Evolutionary conservation across 2,797 vertebrate genomes (phyloP), one percentile per base, ranked within the genome.

Genomic region (Alosa sapidissima): DNA sequence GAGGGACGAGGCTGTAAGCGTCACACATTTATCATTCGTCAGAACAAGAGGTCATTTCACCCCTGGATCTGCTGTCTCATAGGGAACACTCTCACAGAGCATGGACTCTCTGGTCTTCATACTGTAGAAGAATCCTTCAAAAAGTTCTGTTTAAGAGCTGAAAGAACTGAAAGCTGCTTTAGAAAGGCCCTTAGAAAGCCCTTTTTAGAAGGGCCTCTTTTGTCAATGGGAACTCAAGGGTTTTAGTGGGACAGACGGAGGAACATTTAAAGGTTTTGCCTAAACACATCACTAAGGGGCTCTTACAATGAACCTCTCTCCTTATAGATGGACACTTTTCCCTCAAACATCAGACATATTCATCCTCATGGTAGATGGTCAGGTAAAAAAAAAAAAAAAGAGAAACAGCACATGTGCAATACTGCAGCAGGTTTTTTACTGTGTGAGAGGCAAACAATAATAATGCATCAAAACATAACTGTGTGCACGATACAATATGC

Each of bases 361-460:
- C 14, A 11, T 45, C 14, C 36, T 21, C 36, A 45, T 47, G 41
- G 41, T 16, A 19, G 72, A 78, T 47, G 36, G 21, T 21, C 14
- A 78, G 72, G 16, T 47, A 47, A 19, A 19, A 65, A 10, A 65
- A 2, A 2, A n/a, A n/a, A n/a, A 21, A 55, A 28, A 24, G 62
- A 65, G 28, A 62, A 14, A 2, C 58, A 13, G 7, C 36, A 36
- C 5, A 19, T 65, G n/a, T n/a, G 24, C 72, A 78, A 1, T 19
- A 45, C 41, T 47, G 72, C 72, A 47, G 72, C 72, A 78, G 72
- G 72, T 21, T 78, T 16, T 55, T 55, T 55, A 1, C 45, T 47
- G 8, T 82, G 51, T 89, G 78, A 58, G 24, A 58, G 54, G 62
- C 2, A 19, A 54, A 55, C 21, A 81, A 87, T 62, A 21, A 52